Evolutionary conservation across 2,888 invertebrate species (phyloP), one percentile per base, ranked within the genome.

Genomic region (Andrena fulva): DNA sequence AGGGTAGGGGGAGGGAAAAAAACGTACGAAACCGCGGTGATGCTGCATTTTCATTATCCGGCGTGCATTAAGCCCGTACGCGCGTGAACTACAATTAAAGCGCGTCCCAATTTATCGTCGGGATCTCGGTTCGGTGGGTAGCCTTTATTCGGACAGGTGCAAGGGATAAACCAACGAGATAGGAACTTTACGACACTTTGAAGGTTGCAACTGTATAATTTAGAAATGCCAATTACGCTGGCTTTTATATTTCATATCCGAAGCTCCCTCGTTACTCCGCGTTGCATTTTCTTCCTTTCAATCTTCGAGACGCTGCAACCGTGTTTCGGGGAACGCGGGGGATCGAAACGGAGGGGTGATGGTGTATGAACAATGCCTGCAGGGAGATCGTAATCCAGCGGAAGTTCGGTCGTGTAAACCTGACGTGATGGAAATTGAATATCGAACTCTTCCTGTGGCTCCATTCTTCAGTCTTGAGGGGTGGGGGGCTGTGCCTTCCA

Each of bases 361-460:
- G 27, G 50, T 3, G 6, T 8, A 56, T 24, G 24, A 48, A n/a
- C 35, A 42, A 35, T 24, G 35, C 16, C 29, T 7, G 60, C 2
- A 33, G 63, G 24, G 27, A 50, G 68, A 79, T 66, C 29, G 31
- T 63, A 52, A 67, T 63, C 42, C 52, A 48, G 56, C 64, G 72
- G 81, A 73, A 63, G 74, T 29, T 87, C 84, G 85, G 87, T 78
- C 82, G 82, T 82, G 74, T 72, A 70, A 81, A 62, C 63, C 74
- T 71, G 85, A 85, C 87, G 84, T 87, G 85, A 86, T 80, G 77
- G 29, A 80, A 73, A 80, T 91, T 92, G 90, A 91, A 93, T 92
- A 93, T 92, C 90, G 92, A 92, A 91, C 27, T 62, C 66, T 54
- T 56, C 71, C 48, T 64, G n/a, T 10, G 29, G n/a, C 16, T 20